These are phyloP conservation scores for Anas capensis DNA, from an alignment of 2,797 vertebrate species.

Conservation along the genomic window DNA sequence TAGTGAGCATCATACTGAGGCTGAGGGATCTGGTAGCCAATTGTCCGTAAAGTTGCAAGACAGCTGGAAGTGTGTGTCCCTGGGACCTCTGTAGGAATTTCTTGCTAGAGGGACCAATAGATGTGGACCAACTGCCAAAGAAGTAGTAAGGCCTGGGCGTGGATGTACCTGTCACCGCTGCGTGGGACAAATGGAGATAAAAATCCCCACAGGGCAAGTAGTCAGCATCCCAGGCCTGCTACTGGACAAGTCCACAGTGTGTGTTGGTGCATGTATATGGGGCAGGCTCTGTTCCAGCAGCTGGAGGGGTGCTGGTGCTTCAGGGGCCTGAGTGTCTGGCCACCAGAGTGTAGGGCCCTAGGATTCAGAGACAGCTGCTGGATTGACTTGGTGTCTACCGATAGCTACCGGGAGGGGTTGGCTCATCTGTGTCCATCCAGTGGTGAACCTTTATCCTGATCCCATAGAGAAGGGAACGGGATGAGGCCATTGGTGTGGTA, in stretches of 20 bases:
- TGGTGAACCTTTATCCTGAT: background rate
- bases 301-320: background rate
- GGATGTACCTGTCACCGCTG: background rate
- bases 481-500: background rate
- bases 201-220: too few relatives aligned
- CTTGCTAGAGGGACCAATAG: background rate
- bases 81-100: background rate
- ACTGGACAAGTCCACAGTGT: background rate
- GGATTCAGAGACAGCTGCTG: background rate
- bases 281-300: background rate
- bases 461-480: background rate
- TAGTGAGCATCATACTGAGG: background rate
- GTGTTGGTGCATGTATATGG: background rate
- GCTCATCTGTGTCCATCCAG: background rate
- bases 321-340: fast-evolving
- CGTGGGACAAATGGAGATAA: background rate
- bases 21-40: background rate
- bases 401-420: background rate
- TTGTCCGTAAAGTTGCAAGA: background rate
- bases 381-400: background rate
- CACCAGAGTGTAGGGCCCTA: background rate
- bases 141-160: background rate
- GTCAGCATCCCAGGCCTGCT: background rate
- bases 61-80: background rate
- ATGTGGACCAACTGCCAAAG: background rate